These are phyloP conservation scores for Protonibea diacanthus DNA, from an alignment of 2,797 vertebrate species.

Conservation along the genomic window DNA sequence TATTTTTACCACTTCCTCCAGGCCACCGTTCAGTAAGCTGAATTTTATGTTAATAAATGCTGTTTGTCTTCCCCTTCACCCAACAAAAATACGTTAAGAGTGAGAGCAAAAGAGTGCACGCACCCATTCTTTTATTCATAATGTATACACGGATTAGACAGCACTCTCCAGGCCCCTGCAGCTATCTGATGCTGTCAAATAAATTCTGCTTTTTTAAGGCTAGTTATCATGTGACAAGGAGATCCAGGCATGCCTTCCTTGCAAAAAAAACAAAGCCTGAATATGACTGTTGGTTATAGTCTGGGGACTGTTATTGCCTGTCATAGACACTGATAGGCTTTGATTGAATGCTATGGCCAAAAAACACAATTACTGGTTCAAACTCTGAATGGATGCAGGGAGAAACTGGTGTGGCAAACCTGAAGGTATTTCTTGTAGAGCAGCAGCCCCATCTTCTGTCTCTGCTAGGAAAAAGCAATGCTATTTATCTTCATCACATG, in stretches of 20 bases:
- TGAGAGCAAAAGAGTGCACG: constrained; percentile 28
- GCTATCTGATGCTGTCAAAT: constrained; percentile 45
- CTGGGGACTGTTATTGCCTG: constrained; percentile 37
- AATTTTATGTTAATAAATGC: constrained; percentile 44
- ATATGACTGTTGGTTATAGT: constrained; percentile 29
- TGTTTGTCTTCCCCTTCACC: constrained; percentile 32
- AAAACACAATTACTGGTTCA: constrained; percentile 25
- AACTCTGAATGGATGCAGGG: constrained; percentile 10
- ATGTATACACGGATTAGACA: constrained; percentile 46
- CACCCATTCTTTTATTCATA: constrained; percentile 67
- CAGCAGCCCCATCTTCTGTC: constrained; percentile 78
- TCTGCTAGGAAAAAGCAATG: constrained; percentile 46
- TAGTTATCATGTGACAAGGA: constrained; percentile 31
- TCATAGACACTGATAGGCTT: constrained; percentile 34
- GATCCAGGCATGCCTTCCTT: constrained; percentile 7
- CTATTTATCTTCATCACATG: constrained; percentile 58
- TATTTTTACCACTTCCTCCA: constrained; percentile 32
- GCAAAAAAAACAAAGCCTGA: constrained; percentile 1
- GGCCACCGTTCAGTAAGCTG: constrained; percentile 23
- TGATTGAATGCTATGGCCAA: constrained; percentile 34
- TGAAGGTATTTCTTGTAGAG: constrained; percentile 31
- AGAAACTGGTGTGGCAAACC: constrained; percentile 7
- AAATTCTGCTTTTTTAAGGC: constrained; percentile 38
- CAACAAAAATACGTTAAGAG: constrained; percentile 39
- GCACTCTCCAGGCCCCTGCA: constrained; percentile 38